Base-by-base conservation (phyloP, 2,113 vertebrate genomes). In the Petroica traversi region DNA sequence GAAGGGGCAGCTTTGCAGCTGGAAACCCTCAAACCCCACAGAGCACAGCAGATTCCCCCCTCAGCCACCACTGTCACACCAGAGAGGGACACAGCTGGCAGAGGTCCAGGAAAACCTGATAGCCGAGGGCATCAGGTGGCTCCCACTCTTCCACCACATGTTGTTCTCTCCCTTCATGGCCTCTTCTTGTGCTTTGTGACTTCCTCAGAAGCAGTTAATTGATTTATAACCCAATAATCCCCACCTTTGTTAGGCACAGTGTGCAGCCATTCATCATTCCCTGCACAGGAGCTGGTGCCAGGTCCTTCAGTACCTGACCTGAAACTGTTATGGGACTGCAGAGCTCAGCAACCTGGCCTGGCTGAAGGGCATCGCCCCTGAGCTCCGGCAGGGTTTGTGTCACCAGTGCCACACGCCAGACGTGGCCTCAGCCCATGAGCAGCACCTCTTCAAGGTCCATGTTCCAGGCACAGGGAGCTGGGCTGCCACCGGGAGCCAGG, bases 171-270 rank as follows among this genome's bases (percentile, higher is more conserved):
- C 62, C 46, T 80, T 75, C 41, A 8, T 58, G 77, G 55, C 52
- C 91, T 57, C 66, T 89, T 80, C 87, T 68, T 80, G 87, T 1
- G n/a, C 74, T 58, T 77, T 93, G 82, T 62, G 63, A 14, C 94
- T 94, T 94, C 84, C 92, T 94, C 91, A 73, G 80, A 84, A 76
- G 40, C 78, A 66, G 55, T 90, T 94, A 91, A 94, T 88, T 96
- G 95, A 96, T 96, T 94, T 95, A 95, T 96, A 90, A 86, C 94
- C 93, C 69, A 73, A 84, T 92, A 92, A 95, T 95, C 57, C 77
- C 85, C 34, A 4, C 92, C 91, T 88, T 95, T 66, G 11, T 95
- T 94, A 93, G 85, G 67, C 0, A 0, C 71, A 62, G 84, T 8
- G 25, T 72, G 40, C 11, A 40, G 87, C 20, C 85, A 87, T 96